phyloP scores from a whole-genome alignment of 2,113 vertebrate genomes.

The Corythoichthys intestinalis region DNA sequence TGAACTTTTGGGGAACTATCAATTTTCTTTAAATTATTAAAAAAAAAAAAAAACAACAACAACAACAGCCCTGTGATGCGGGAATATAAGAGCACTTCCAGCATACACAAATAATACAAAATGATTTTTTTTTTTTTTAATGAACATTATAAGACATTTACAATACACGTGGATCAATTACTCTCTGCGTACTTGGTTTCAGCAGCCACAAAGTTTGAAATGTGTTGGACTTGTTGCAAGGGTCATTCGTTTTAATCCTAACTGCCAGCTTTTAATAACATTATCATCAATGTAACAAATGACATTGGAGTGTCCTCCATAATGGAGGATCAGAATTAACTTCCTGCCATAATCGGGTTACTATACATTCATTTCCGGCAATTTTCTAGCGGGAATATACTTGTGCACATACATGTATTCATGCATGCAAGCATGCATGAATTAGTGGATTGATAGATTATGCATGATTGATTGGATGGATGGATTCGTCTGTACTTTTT shows the following conservation, averaged over 20 bases:
- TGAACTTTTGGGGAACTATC: too few relatives aligned
- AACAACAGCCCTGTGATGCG: too few relatives aligned
- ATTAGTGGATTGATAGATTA: background rate
- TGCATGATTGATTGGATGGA: background rate
- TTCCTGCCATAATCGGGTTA: background rate
- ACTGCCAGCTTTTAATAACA: conserved; percentile 3
- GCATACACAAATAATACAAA: too few relatives aligned
- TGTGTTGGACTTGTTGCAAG: background rate
- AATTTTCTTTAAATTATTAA: too few relatives aligned
- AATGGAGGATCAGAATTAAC: background rate
- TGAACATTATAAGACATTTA: too few relatives aligned
- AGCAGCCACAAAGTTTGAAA: too few relatives aligned
- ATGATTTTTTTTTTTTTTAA: too few relatives aligned
- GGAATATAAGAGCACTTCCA: too few relatives aligned
- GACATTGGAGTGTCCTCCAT: conserved; percentile 7
- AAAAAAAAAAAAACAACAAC: too few relatives aligned
- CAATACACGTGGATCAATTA: too few relatives aligned
- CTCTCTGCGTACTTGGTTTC: too few relatives aligned
- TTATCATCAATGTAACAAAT: conserved; percentile 1
- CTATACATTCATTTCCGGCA: background rate
- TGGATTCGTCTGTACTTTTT: background rate
- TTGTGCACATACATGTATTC: background rate
- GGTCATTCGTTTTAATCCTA: background rate
- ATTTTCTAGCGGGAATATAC: background rate
- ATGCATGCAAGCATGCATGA: background rate